A percentile compares a stretch with the other conserved stretches of the same genome.
These are phyloP conservation scores for Listronotus oregonensis DNA, from an alignment of 1,140 invertebrate species.

Conservation along the genomic window DNA sequence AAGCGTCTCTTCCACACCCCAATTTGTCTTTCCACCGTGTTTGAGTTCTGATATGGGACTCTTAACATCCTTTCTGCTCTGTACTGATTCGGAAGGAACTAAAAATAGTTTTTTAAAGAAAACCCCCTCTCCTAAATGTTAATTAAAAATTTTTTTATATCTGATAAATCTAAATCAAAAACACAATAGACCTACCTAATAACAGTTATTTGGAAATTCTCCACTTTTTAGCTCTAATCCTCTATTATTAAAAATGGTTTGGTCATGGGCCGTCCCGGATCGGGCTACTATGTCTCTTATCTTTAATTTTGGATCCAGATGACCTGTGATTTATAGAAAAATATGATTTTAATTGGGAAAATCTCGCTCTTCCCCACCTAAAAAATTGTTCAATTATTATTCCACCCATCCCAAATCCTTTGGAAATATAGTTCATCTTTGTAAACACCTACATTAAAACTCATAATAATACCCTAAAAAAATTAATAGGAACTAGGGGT, in stretches of 20 bases:
- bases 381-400: too few relatives aligned
- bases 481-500: too few relatives aligned
- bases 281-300: conserved; percentile 50
- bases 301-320: conserved; percentile 40
- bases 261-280: conserved; percentile 50
- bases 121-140: conserved; percentile 18
- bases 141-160: too few relatives aligned
- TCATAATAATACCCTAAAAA: too few relatives aligned
- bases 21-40: conserved; percentile 9
- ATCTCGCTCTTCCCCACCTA: conserved; percentile 37
- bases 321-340: conserved; percentile 53
- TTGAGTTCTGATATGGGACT: conserved; percentile 29
- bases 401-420: too few relatives aligned
- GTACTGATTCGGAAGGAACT: conserved; percentile 41
- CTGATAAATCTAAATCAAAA: too few relatives aligned
- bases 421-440: too few relatives aligned
- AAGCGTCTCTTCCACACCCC: not conserved
- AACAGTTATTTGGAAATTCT: not conserved
- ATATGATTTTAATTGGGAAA: conserved; percentile 53
- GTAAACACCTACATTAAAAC: too few relatives aligned
- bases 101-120: conserved; percentile 41
- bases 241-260: conserved; percentile 47
- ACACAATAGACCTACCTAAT: too few relatives aligned
- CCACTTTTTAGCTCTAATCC: not conserved
- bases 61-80: conserved; percentile 46